Evolutionary conservation across 2,797 vertebrate species (phyloP), one percentile per base, ranked within the genome.

Genomic region (Phylloscopus collybita): DNA sequence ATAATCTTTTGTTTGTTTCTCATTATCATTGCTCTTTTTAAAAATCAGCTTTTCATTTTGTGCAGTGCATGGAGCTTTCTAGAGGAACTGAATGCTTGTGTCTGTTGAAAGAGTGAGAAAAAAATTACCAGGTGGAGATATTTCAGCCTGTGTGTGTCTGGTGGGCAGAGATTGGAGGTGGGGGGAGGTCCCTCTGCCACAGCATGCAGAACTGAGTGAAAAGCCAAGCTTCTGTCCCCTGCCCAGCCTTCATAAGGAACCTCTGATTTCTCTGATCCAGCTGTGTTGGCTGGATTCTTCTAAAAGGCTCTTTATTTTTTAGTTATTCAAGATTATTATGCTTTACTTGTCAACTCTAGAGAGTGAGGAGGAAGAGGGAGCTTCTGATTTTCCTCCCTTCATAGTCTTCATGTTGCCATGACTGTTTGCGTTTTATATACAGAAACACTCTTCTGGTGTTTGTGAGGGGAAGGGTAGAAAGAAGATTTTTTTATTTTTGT

Each of bases 1-100:
- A 80, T 91, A 66, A 82, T 82, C 38, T 93, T 85, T 36, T 49
- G n/a, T 45, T 89, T 84, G 44, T 54, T 90, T 89, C 47, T 91
- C 23, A 4, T 65, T 71, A 87, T 91, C 36, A 27, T 50, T 0
- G 3, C n/a, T 87, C 32, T 89, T 70, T 74, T 47, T 36, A 88
- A 88, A 95, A 85, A 76, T 25, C 22, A 80, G n/a, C 60, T 90
- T 92, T 85, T 94, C 13, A 34, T 84, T 95, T 87, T 76, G 45
- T 91, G 54, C 36, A 54, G 22, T 57, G 30, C 16, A 8, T 57
- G 59, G 85, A 81, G 54, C 47, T 88, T 93, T 88, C 79, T 75
- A 62, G 81, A 66, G 47, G 83, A 62, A 62, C n/a, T 23, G 40
- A 71, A 56, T 53, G 69, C 47, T 86, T 69, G 8, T 74, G 40